Evolutionary conservation across 2,888 invertebrate species (phyloP).

Genomic region (Cepaea hortensis): DNA sequence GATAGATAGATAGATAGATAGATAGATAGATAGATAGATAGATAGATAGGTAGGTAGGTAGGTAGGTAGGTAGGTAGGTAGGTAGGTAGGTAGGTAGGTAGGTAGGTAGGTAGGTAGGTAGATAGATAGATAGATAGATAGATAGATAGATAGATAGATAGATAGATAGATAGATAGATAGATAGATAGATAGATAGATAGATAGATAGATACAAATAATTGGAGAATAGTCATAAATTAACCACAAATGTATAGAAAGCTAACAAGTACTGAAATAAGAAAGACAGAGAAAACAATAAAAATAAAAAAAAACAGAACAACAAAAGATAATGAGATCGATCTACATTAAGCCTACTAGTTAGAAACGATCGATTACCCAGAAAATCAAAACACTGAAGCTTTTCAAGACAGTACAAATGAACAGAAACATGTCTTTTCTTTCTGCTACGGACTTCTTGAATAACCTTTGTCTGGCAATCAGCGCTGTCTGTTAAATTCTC

Average conservation of each 20-base stretch:
- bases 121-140: background rate
- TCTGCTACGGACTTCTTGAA: background rate
- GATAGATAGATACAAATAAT: background rate
- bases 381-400: background rate
- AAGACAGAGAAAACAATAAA: too few relatives aligned
- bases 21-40: background rate
- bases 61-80: background rate
- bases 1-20: conserved; percentile 5
- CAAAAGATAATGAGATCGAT: background rate
- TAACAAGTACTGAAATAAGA: background rate
- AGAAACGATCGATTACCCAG: background rate
- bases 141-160: background rate
- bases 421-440: background rate
- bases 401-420: background rate
- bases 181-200: too few relatives aligned
- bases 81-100: too few relatives aligned
- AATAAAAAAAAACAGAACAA: background rate
- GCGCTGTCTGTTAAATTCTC: background rate
- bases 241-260: too few relatives aligned
- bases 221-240: background rate
- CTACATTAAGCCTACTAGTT: background rate
- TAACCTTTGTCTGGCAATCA: background rate
- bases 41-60: background rate
- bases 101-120: too few relatives aligned
- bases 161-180: background rate